Evolutionary conservation across 1,140 invertebrate genomes (phyloP).

Genomic region (Phymastichus coffea): DNA sequence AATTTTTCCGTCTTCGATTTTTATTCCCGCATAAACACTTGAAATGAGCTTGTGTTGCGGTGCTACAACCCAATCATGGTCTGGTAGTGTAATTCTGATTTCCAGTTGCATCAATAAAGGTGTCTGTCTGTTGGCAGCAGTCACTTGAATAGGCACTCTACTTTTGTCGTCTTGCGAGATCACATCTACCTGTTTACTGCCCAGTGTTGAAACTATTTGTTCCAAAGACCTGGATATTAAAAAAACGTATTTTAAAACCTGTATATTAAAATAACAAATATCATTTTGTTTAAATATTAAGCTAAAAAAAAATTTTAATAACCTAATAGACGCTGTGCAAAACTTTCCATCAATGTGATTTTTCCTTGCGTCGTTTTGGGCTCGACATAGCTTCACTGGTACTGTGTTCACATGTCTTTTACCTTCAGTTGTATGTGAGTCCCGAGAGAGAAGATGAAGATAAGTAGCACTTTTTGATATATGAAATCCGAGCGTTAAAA

Average conservation of each 20-base stretch:
- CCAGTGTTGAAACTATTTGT: slow-evolving; percentile 15
- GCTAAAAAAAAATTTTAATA: too few relatives aligned
- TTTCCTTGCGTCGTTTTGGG: not conserved
- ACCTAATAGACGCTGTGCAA: slow-evolving; percentile 11
- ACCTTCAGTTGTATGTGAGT: slow-evolving; percentile 16
- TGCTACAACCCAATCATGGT: slow-evolving; percentile 30
- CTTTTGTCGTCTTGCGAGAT: slow-evolving; percentile 39
- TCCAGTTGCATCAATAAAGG: not conserved
- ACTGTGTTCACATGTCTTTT: not conserved
- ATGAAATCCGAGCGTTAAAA: not conserved
- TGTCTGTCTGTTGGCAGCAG: slow-evolving; percentile 50
- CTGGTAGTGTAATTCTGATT: slow-evolving; percentile 30
- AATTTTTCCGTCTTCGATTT: slow-evolving; percentile 35
- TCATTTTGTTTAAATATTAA: too few relatives aligned
- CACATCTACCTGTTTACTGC: slow-evolving; percentile 22
- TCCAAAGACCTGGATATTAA: not conserved
- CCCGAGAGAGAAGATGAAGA: slow-evolving; percentile 20
- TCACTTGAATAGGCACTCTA: slow-evolving; percentile 48
- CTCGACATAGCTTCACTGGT: slow-evolving; percentile 18
- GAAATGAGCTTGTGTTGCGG: slow-evolving; percentile 45
- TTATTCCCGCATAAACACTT: slow-evolving; percentile 41
- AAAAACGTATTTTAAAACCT: not conserved
- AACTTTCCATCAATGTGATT: slow-evolving; percentile 19
- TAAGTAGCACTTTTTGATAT: slow-evolving; percentile 13
- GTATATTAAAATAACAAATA: too few relatives aligned